Evolutionary conservation across 2,888 invertebrate genomes (phyloP), one percentile per base, ranked within the genome.

Genomic region (Adela reaumurella): DNA sequence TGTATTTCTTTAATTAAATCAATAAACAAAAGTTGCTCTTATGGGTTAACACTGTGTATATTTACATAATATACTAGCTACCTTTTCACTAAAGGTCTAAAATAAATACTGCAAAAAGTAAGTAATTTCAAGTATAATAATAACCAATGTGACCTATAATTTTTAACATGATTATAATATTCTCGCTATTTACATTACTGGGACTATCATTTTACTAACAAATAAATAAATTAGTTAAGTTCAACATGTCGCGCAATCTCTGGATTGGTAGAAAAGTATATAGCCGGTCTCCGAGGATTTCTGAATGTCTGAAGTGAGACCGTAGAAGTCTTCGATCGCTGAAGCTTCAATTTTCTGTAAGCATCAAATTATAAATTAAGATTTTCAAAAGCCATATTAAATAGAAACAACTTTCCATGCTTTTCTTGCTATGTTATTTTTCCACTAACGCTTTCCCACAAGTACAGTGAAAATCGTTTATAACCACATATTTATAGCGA

Each of bases 241-340:
- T 61, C 59, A 61, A 64, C 60, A 72, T 70, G 74, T 68, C 74
- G 76, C 82, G 69, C 88, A 88, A 77, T 94, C 93, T 64, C 91
- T 87, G 51, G 95, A 95, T 76, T 97, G 97, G 81, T 99, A 99
- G 81, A 99, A 99, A 62, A 99, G 82, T 69, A 99, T 99, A 78
- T 99, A 99, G 61, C 98, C 99, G 49, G 99, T 98, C 81, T 99
- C 99, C 41, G 98, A 98, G 56, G 97, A 97, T 78, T 99, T 99
- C 72, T 97, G 97, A 67, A 96, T 92, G 72, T 98, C 98, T 53
- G 97, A 95, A 50, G 98, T 96, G 64, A 99, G 87, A 65, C 99
- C 98, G 79, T 97, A 99, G 78, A 99, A 99, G 76, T 99, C 99
- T 84, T 99, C 99, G 77, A 99, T 97, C 58, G 94, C 91, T 51